These are phyloP conservation scores for Gnatocerus cornutus DNA, from an alignment of 2,888 invertebrate genomes.

Conservation along the genomic window DNA sequence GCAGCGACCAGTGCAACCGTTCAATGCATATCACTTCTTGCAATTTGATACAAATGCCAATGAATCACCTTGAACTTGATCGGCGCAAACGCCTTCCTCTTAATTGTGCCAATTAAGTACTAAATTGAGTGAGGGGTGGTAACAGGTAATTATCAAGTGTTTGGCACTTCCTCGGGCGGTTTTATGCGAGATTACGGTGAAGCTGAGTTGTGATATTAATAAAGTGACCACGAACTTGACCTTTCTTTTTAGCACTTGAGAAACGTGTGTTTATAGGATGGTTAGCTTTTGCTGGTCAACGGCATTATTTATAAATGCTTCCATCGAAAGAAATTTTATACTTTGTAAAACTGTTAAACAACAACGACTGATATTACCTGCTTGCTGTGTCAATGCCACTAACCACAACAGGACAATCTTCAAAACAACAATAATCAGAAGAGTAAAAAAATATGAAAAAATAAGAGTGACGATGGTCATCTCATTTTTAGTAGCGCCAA, in stretches of 20 bases:
- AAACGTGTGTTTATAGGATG: constrained; percentile 1
- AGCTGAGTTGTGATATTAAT: neutral
- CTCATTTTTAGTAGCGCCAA: no score
- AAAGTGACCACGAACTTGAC: constrained; percentile 42
- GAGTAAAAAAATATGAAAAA: no score
- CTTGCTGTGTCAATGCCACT: no score
- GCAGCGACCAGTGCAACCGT: constrained; percentile 37
- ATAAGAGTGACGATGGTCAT: no score
- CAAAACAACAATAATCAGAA: no score
- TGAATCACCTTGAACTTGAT: constrained; percentile 67
- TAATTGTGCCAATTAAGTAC: neutral
- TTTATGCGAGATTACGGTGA: constrained; percentile 12
- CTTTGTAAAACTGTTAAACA: no score
- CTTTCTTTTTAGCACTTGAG: constrained; percentile 25
- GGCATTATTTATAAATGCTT: neutral
- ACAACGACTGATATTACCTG: no score
- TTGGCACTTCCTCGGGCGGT: neutral
- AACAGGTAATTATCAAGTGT: no score
- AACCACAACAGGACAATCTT: no score
- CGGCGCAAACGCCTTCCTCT: neutral
- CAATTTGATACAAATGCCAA: constrained; percentile 61
- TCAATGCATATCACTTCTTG: constrained; percentile 38
- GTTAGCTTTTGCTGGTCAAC: constrained; percentile 3
- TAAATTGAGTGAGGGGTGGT: neutral
- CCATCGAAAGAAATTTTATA: no score